Percentiles rank a stretch among this genome's conserved stretches.
Conservation (phyloP, 2,797 vertebrate genomes). For the Vipera latastei region DNA sequence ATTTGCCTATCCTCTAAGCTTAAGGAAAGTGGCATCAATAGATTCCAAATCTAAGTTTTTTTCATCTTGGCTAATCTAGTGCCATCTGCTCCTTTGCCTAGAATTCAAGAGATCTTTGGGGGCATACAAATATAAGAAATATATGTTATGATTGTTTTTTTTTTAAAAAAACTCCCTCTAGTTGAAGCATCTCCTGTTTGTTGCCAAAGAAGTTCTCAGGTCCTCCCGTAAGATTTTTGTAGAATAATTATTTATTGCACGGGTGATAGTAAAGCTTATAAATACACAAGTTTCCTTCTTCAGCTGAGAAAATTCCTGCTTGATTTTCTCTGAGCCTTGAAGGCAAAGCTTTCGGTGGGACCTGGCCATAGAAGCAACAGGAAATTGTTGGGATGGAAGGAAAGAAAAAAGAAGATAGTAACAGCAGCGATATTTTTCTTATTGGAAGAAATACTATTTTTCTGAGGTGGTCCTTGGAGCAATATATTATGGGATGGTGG, state of each 20-base stretch:
- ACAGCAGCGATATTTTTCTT: background rate
- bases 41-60: background rate
- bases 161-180: background rate
- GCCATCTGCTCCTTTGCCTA: background rate
- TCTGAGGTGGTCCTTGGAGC: background rate
- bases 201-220: conserved; percentile 26
- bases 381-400: background rate
- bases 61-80: background rate
- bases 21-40: background rate
- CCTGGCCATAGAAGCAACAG: background rate
- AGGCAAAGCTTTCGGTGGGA: conserved; percentile 25
- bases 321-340: conserved; percentile 60
- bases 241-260: conserved; percentile 57
- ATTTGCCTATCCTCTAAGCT: background rate
- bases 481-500: background rate
- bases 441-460: conserved; percentile 2
- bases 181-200: conserved; percentile 23
- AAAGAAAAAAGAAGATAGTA: background rate
- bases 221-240: conserved; percentile 20
- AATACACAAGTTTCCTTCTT: conserved; percentile 52
- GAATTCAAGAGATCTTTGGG: background rate
- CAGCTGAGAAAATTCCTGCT: conserved; percentile 49
- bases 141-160: background rate
- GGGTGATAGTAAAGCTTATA: conserved; percentile 49
- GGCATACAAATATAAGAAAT: conserved; percentile 15